phyloP scores from a whole-genome alignment of 2,797 vertebrate genomes.

The Netta rufina region DNA sequence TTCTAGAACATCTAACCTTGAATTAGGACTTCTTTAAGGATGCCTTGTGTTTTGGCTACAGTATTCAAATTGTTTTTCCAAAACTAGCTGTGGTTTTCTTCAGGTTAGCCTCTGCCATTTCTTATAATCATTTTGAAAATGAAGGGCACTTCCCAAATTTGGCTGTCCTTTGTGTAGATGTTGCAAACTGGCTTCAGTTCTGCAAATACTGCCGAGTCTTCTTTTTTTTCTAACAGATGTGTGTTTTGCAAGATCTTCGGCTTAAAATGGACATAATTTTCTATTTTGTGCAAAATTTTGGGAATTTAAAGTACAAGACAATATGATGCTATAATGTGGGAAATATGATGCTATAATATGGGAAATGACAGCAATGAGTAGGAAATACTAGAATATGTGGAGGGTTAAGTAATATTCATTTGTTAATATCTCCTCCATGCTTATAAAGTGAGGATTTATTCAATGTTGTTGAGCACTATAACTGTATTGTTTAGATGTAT shows the following conservation, averaged over 20 bases:
- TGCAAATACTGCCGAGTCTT: not conserved
- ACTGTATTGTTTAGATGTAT: not conserved
- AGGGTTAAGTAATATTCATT: not conserved
- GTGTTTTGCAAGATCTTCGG: not conserved
- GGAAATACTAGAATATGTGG: slow-evolving; percentile 8
- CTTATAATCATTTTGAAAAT: slow-evolving; percentile 40
- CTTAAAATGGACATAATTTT: not conserved
- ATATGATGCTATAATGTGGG: not conserved
- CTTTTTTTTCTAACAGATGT: not conserved
- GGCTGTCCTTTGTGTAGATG: not conserved
- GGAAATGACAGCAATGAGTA: not conserved
- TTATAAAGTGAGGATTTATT: not conserved
- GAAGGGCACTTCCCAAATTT: not conserved
- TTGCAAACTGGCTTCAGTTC: slow-evolving; percentile 27
- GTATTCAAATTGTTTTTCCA: not conserved
- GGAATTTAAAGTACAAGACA: not conserved
- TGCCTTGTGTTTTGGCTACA: not conserved
- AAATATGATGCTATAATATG: not conserved
- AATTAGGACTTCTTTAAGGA: not conserved
- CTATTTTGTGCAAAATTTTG: not conserved
- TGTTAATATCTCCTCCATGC: not conserved
- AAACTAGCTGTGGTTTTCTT: not conserved
- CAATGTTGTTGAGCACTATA: not conserved
- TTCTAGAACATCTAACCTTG: not conserved
- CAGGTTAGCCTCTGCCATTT: slow-evolving; percentile 25